Base-by-base conservation (phyloP, 2,888 invertebrate species). In the Cartodere bifasciata region DNA sequence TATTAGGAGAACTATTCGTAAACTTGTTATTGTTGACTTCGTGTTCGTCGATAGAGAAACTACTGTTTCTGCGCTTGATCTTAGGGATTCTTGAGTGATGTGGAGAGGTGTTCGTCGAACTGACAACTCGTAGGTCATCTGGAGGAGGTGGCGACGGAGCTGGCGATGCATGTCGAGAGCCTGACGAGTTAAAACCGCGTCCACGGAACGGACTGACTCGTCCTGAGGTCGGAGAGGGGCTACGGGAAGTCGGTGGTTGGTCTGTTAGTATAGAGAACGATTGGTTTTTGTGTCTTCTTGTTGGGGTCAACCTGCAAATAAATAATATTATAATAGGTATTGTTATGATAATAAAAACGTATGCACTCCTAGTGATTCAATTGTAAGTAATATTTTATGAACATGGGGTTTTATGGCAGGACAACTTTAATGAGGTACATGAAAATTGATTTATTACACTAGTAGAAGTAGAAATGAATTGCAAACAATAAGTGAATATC, bases 181-280 rank as follows among this genome's bases (percentile, higher is more conserved):
- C 60, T 5, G 43, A 30, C 1, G 62, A 56, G 40, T 61, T 60
- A 41, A 62, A 62, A 4, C 62, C 61, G 12, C 55, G 48, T 7
- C 61, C 62, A 28, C 56, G 50, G 36, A 62, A 62, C 1, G 62
- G 62, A 35, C 60, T 60, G 7, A 60, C 58, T 13, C 60, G 44
- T 2, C 59, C 58, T 1, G 50, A 41, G 5, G 50, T 43, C 7
- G 58, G 58, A 4, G 57, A 57, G 3, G 55, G 47, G 32, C 55
- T 57, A 26, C 55, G 44, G 2, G 55, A 53, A 4, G 45, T 48
- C 1, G 52, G 46, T 31, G 45, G 45, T 13, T 52, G 45, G 34
- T 62, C 60, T 5, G 59, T 59, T 33, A 62, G 55, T 29, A 62
- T 59, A 2, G 62, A 50, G 38, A 62, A 62, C 1, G 62, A 48